Percentiles rank a stretch among this genome's conserved stretches.
phyloP scores from a whole-genome alignment of 2,888 invertebrate species.

The Catocala nupta region DNA sequence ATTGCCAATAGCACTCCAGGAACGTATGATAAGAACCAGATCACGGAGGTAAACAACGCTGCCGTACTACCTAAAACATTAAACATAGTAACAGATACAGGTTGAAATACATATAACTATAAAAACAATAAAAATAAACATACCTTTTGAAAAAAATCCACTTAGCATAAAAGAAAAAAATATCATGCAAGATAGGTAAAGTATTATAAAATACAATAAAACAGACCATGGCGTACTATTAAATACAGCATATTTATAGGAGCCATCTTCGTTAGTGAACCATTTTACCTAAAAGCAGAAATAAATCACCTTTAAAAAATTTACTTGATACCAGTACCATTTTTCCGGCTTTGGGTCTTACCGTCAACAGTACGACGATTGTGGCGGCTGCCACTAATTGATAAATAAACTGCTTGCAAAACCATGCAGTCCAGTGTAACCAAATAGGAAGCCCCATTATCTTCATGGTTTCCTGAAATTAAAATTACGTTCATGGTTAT shows the following conservation, averaged over 20 bases:
- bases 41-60: slow-evolving; percentile 91
- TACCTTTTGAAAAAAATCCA: slow-evolving; percentile 93
- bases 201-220: slow-evolving; percentile 90
- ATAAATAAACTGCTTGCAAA: slow-evolving; percentile 91
- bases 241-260: slow-evolving; percentile 88
- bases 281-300: slow-evolving; percentile 80
- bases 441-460: slow-evolving; percentile 95
- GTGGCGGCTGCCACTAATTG: slow-evolving; percentile 88
- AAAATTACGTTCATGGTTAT: not conserved
- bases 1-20: slow-evolving; percentile 91
- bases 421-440: slow-evolving; percentile 96
- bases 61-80: slow-evolving; percentile 91
- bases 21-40: slow-evolving; percentile 92
- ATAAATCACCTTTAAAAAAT: not conserved
- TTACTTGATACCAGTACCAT: too few species aligned
- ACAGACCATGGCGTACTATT: slow-evolving; percentile 90
- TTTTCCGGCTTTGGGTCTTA: slow-evolving; percentile 49
- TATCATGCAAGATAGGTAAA: slow-evolving; percentile 91
- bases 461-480: slow-evolving; percentile 94
- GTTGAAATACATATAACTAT: not conserved
- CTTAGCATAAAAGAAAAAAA: slow-evolving; percentile 93
- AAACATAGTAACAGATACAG: not conserved
- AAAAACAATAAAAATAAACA: slow-evolving; percentile 38
- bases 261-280: slow-evolving; percentile 80
- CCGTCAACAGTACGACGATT: slow-evolving; percentile 88